Conservation (phyloP, 2,888 invertebrate genomes). For the Caenorhabditis virilis region DNA sequence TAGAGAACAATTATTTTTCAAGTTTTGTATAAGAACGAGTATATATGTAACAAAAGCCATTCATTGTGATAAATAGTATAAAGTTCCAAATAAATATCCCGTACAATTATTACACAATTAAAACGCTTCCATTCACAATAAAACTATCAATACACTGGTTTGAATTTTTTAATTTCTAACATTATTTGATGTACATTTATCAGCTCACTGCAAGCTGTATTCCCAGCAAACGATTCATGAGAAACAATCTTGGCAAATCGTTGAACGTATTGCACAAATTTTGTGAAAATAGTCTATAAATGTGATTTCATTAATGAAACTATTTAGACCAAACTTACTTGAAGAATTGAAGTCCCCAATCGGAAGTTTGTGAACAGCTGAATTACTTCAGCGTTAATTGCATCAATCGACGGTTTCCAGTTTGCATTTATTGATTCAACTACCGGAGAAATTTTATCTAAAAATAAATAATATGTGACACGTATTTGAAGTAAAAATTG, state of each 20-base stretch:
- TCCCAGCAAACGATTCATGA: constrained; percentile 72
- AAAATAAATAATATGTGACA: constrained; percentile 5
- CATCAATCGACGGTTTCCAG: constrained; percentile 94
- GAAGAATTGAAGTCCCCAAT: constrained; percentile 89
- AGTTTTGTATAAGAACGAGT: constrained; percentile 1
- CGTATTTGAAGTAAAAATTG: too few species aligned
- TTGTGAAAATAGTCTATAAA: constrained; percentile 82
- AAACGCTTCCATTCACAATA: not conserved
- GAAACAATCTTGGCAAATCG: constrained; percentile 91
- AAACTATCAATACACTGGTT: constrained; percentile 81
- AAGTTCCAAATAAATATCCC: constrained; percentile 1
- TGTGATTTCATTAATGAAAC: not conserved
- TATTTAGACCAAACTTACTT: constrained; percentile 72
- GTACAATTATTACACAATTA: too few species aligned
- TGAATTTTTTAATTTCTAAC: constrained; percentile 99
- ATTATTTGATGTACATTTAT: constrained; percentile 97
- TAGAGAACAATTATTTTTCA: not conserved
- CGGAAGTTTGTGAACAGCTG: constrained; percentile 93
- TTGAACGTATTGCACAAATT: constrained; percentile 95
- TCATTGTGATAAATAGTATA: not conserved
- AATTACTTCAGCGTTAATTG: constrained; percentile 90
- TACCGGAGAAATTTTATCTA: constrained; percentile 78
- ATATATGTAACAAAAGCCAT: not conserved
- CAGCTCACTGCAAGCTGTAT: constrained; percentile 78
- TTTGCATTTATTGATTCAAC: constrained; percentile 87